phyloP scores from a whole-genome alignment of 92 coral and sea anemone species.

The Pocillopora grandis region DNA sequence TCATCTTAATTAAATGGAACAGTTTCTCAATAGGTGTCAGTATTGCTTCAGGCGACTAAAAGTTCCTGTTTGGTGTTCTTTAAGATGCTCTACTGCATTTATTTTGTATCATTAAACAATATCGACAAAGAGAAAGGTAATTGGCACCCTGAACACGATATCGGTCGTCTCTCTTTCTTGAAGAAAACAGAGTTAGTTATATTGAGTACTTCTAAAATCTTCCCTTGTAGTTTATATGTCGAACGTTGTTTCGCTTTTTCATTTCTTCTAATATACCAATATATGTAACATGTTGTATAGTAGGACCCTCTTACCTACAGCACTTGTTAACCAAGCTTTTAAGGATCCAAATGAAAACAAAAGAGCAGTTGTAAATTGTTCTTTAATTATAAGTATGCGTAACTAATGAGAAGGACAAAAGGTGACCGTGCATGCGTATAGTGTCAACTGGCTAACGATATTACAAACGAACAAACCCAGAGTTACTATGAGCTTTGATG shows the following conservation, averaged over 20 bases:
- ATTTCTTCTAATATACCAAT: no score
- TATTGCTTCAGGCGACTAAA: conserved; percentile 28
- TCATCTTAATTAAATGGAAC: conserved; percentile 5
- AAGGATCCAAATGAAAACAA: no score
- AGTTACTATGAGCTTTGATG: background rate
- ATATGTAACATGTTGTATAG: no score
- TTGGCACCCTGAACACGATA: background rate
- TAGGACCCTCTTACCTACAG: no score
- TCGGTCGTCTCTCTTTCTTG: background rate
- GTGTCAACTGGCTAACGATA: no score
- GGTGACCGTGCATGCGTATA: no score
- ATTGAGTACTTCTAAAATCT: background rate
- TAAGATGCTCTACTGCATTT: background rate
- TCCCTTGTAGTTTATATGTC: no score
- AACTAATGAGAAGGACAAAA: no score
- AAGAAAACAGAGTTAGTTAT: background rate
- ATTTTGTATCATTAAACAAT: background rate
- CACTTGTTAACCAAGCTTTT: no score
- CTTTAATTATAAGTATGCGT: no score
- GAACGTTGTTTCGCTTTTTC: no score
- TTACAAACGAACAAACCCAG: background rate
- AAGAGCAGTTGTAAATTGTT: no score
- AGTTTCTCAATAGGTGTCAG: background rate
- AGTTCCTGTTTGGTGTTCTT: conserved; percentile 25
- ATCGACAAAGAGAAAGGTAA: background rate